phyloP scores from a whole-genome alignment of 2,113 vertebrate species.

The Thamnaconus septentrionalis region DNA sequence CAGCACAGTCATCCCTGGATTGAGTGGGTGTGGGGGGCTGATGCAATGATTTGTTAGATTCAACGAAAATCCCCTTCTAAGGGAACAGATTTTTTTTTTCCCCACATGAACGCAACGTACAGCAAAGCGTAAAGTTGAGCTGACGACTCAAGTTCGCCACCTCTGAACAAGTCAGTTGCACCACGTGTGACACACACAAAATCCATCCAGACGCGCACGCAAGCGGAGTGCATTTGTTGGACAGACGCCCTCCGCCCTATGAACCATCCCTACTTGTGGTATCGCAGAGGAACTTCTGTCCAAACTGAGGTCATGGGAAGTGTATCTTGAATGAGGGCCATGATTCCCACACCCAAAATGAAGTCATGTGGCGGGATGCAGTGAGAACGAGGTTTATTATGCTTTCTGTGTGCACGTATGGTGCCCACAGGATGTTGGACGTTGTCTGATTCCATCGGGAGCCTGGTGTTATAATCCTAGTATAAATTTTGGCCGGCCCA shows the following conservation, averaged over 20 bases:
- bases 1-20: constrained; percentile 22
- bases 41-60: constrained; percentile 36
- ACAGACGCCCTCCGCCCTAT: constrained; percentile 35
- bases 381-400: constrained; percentile 62
- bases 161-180: too few species aligned
- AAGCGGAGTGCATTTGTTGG: constrained; percentile 34
- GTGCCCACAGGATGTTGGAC: constrained; percentile 55
- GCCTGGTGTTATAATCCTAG: constrained; percentile 43
- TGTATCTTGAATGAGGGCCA: constrained; percentile 66
- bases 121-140: too few species aligned
- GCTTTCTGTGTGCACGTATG: constrained; percentile 54
- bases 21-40: constrained; percentile 42
- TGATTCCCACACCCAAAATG: constrained; percentile 68
- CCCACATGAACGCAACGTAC: not conserved
- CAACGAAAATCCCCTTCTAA: constrained; percentile 21
- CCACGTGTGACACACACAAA: too few species aligned
- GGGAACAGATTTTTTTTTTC: too few species aligned
- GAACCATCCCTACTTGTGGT: constrained; percentile 57
- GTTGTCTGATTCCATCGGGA: not conserved
- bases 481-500: constrained; percentile 11
- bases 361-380: constrained; percentile 67
- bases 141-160: too few species aligned
- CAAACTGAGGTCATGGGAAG: constrained; percentile 68
- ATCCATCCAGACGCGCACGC: too few species aligned
- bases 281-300: constrained; percentile 52